Evolutionary conservation across 2,888 invertebrate genomes (phyloP), one percentile per base, ranked within the genome.

Genomic region (Catocala nupta): DNA sequence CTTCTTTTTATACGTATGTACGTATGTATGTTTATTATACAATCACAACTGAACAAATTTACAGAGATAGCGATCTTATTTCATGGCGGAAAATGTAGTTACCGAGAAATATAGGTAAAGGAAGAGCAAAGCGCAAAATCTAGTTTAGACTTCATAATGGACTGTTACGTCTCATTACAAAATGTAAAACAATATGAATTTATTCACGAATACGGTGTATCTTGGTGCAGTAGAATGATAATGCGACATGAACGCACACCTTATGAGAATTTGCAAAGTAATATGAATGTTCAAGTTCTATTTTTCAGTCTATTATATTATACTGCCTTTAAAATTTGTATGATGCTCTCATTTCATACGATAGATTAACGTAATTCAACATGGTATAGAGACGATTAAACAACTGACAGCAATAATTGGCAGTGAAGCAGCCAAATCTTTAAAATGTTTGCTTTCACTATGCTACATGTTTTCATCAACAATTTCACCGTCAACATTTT

Each of bases 221-320:
- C 13, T 58, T 49, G 42, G 43, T 13, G 42, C 25, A 62, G 8
- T 25, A 50, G 42, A 16, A 55, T 6, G 39, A 16, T 59, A 51
- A 52, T 65, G 44, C 47, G 44, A 57, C 60, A 65, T 11, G 8
- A 60, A 55, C 39, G 11, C 44, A 52, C n/a, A 60, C 43, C 43
- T 25, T 8, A 34, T 58, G 48, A 47, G 13, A 61, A 25, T 16
- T 59, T 64, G 44, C 42, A 16, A 63, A 51, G 49, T 57, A 65
- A 55, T 59, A 52, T 11, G 33, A 52, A 25, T 8, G 49, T 52
- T 50, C n/a, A 2, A 44, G 52, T 56, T 60, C 58, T 33, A 61
- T 70, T 66, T 73, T 59, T 60, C 48, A 64, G 48, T 70, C 43
- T 55, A 70, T 66, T 73, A 50, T 42, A 59, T 61, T 57, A 44